These are phyloP conservation scores for Notodonta dromedarius DNA, from an alignment of 2,888 invertebrate genomes.

Conservation along the genomic window DNA sequence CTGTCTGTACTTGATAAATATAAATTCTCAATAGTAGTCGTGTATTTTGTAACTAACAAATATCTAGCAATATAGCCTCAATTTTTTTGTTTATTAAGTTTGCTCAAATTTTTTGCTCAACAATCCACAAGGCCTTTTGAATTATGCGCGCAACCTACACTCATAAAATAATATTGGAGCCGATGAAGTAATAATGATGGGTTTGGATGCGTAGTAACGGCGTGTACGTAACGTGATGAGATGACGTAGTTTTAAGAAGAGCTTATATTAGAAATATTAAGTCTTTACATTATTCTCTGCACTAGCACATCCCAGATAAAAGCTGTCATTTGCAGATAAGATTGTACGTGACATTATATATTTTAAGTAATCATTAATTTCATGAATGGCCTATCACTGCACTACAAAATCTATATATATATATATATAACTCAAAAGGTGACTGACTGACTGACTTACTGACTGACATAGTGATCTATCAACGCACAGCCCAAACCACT, in stretches of 20 bases:
- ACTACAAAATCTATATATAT: no score
- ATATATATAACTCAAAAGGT: no score
- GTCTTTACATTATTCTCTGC: constrained; percentile 56
- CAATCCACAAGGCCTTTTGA: constrained; percentile 35
- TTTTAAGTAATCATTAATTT: no score
- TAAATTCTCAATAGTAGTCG: no score
- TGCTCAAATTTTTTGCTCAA: constrained; percentile 11
- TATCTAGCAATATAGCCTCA: no score
- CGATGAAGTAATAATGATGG: constrained; percentile 65
- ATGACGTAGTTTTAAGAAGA: constrained; percentile 60
- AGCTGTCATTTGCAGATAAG: constrained; percentile 9
- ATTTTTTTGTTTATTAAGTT: background rate
- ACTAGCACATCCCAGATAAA: constrained; percentile 32
- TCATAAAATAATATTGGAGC: constrained; percentile 55
- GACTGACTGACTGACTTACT: no score
- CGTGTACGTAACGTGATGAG: constrained; percentile 34
- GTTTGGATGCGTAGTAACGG: constrained; percentile 62
- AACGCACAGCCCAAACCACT: no score
- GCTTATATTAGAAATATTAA: constrained; percentile 68
- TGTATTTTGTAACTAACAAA: no score
- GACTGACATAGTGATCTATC: no score
- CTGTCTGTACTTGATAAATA: no score
- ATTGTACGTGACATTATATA: background rate
- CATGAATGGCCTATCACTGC: no score
- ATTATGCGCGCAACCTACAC: constrained; percentile 30